phyloP scores from a whole-genome alignment of 2,797 vertebrate genomes.

The Petrocephalus schoutedeni region DNA sequence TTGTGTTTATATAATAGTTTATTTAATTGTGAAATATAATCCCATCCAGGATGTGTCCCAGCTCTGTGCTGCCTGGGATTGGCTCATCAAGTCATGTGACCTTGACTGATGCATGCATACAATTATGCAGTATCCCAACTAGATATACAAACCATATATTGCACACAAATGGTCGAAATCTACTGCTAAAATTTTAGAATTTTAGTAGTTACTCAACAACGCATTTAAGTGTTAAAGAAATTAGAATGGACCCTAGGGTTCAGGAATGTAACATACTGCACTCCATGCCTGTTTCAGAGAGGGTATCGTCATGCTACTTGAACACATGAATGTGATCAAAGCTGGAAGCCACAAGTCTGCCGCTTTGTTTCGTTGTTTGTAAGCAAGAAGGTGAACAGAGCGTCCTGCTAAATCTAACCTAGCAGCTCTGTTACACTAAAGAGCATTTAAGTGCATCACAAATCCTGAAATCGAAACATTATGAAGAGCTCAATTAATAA shows the following conservation, averaged over 20 bases:
- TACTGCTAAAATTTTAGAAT: not conserved
- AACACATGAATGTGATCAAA: not conserved
- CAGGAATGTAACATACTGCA: not conserved
- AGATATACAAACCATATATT: not conserved
- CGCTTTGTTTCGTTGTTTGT: not conserved
- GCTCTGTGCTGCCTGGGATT: not conserved
- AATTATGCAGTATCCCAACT: not conserved
- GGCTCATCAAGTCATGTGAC: not conserved
- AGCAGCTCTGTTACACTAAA: not conserved
- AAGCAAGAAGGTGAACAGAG: not conserved
- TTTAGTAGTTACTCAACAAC: not conserved
- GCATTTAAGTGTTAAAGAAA: not conserved
- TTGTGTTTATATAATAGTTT: not conserved
- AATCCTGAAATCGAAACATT: not conserved
- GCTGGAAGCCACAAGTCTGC: not conserved
- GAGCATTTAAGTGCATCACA: not conserved
- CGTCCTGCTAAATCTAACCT: not conserved
- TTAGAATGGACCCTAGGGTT: not conserved
- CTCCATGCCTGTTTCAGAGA: not conserved
- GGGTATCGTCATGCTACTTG: not conserved
- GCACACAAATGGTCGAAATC: not conserved
- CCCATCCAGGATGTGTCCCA: not conserved
- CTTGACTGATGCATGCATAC: not conserved
- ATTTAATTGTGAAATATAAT: not conserved
- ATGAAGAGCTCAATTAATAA: not conserved